phyloP scores from a whole-genome alignment of 37 sponge, comb jelly and placozoan genomes.

The Theonella swinhoei region DNA sequence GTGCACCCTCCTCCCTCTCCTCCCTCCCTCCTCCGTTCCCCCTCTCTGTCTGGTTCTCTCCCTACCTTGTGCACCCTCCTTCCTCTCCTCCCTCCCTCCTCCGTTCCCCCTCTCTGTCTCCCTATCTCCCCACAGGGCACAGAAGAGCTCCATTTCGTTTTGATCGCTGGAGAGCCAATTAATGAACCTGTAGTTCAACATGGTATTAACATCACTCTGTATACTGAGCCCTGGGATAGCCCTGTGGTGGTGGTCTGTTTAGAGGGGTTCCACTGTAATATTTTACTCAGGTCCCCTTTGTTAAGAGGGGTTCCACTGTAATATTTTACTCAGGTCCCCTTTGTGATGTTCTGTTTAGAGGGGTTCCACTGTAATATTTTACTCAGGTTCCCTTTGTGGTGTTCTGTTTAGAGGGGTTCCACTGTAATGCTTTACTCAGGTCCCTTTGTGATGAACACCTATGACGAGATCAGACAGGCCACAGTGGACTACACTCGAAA shows the following conservation, averaged over 20 bases:
- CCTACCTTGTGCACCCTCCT: not conserved
- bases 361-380: too few relatives aligned
- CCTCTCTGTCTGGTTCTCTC: too few relatives aligned
- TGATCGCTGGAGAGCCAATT: conserved; percentile 93
- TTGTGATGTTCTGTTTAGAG: too few relatives aligned
- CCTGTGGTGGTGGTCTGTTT: too few relatives aligned
- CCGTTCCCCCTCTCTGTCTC: not conserved
- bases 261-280: too few relatives aligned
- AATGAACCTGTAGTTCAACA: conserved; percentile 87
- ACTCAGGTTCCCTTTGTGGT: not conserved
- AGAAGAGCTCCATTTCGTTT: conserved; percentile 73
- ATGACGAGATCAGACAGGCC: conserved; percentile 82
- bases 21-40: too few relatives aligned
- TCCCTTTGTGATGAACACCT: conserved; percentile 97
- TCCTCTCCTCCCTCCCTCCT: not conserved
- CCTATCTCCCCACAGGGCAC: conserved; percentile 10
- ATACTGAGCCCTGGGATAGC: too few relatives aligned
- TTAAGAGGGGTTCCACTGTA: too few relatives aligned
- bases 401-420: not conserved
- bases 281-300: not conserved
- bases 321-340: too few relatives aligned
- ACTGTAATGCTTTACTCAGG: not conserved
- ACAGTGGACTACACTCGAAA: conserved; percentile 71
- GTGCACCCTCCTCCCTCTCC: too few relatives aligned
- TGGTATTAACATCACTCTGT: too few relatives aligned